phyloP scores from a whole-genome alignment of 2,888 invertebrate genomes.

The Caenorhabditis angaria region DNA sequence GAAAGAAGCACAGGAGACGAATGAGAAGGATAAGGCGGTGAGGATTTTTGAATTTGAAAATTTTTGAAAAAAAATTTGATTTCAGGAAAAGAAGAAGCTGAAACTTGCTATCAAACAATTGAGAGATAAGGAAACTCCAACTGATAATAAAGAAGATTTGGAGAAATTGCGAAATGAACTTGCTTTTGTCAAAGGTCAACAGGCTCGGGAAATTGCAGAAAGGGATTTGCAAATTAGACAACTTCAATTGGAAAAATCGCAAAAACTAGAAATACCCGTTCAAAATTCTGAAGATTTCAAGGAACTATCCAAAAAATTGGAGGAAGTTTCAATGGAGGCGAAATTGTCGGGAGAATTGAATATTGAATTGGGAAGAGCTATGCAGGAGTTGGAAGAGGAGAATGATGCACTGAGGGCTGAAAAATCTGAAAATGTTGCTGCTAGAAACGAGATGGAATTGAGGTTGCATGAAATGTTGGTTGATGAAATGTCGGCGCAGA shows the following conservation, averaged over 20 bases:
- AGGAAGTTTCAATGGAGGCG: conserved; percentile 35
- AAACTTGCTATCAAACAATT: conserved; percentile 16
- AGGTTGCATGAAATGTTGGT: conserved; percentile 46
- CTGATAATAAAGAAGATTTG: not conserved
- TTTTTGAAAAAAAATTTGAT: not conserved
- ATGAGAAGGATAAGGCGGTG: conserved; percentile 13
- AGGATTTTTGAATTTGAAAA: not conserved
- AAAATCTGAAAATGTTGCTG: conserved; percentile 19
- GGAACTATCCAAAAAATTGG: not conserved
- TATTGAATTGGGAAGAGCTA: conserved; percentile 50
- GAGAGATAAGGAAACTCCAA: conserved; percentile 3
- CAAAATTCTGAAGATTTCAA: not conserved
- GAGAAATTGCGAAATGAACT: not conserved
- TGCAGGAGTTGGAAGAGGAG: conserved; percentile 50
- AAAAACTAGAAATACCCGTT: not conserved
- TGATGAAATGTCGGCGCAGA: conserved; percentile 38
- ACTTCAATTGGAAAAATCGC: not conserved
- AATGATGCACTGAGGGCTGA: conserved; percentile 14
- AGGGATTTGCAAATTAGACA: not conserved
- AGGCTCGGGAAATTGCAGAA: not conserved
- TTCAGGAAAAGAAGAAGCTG: conserved; percentile 23
- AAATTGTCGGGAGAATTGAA: conserved; percentile 51
- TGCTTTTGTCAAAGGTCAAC: not conserved
- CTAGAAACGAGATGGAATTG: conserved; percentile 34
- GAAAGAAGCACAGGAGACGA: conserved; percentile 8